Percentiles rank a stretch among this genome's conserved stretches.
Evolutionary conservation across 2,888 invertebrate genomes (phyloP).

Genomic region (Bellardia pandia): DNA sequence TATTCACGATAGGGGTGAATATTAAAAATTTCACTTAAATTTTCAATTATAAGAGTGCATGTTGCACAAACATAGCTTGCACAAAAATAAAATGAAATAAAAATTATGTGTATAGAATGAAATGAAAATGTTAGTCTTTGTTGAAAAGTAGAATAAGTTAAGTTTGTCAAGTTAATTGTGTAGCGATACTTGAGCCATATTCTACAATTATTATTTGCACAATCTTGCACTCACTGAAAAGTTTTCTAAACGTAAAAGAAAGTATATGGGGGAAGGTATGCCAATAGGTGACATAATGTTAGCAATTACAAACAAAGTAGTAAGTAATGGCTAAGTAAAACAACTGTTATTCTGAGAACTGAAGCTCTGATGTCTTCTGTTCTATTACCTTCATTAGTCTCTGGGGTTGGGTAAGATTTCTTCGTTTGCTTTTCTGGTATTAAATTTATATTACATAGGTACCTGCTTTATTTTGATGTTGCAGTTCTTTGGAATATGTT

Average conservation of each 20-base stretch:
- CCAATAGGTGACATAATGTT: not conserved
- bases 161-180: conserved; percentile 42
- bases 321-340: too few species aligned
- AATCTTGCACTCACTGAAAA: not conserved
- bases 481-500: too few species aligned
- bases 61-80: conserved; percentile 2
- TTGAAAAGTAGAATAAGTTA: conserved; percentile 15
- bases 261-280: conserved; percentile 3
- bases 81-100: not conserved
- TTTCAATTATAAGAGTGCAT: conserved; percentile 28
- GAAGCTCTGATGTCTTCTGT: too few species aligned
- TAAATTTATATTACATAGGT: too few species aligned
- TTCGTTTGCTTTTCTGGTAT: too few species aligned
- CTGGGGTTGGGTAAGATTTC: too few species aligned
- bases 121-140: conserved; percentile 41
- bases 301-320: too few species aligned
- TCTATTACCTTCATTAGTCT: too few species aligned
- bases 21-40: conserved; percentile 8
- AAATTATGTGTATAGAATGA: not conserved
- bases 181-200: conserved; percentile 74
- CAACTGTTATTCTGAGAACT: too few species aligned
- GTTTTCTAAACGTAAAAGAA: not conserved
- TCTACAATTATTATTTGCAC: conserved; percentile 42
- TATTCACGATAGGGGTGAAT: too few species aligned
- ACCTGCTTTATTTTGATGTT: too few species aligned